Conservation (phyloP, 2,888 invertebrate genomes). For the Pycnomerus fuliginosus region DNA sequence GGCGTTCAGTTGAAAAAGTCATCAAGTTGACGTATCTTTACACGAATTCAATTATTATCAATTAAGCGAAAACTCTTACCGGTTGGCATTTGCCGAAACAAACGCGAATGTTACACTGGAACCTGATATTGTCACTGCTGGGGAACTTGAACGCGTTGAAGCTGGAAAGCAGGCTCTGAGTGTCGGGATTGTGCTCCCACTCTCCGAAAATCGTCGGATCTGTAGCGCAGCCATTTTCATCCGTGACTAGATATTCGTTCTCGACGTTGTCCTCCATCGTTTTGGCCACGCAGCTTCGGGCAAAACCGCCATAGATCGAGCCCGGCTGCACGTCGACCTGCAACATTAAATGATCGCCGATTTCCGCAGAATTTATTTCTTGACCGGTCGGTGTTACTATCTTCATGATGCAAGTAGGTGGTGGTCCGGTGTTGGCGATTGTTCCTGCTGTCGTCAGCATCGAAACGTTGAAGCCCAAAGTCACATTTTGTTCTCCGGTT, state of each 20-base stretch:
- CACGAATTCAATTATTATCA: background rate
- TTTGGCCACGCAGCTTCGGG: slow-evolving; percentile 89
- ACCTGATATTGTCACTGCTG: slow-evolving; percentile 88
- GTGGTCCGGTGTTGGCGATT: slow-evolving; percentile 92
- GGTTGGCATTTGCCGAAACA: slow-evolving; percentile 95
- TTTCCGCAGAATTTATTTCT: slow-evolving; percentile 88
- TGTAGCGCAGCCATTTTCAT: slow-evolving; percentile 91
- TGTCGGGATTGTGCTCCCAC: slow-evolving; percentile 86
- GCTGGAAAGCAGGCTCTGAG: slow-evolving; percentile 80
- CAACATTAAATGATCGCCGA: slow-evolving; percentile 84
- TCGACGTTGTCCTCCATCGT: slow-evolving; percentile 86
- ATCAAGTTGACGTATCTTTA: no score
- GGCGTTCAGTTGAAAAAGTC: no score
- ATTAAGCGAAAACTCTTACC: slow-evolving; percentile 56
- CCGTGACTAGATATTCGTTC: slow-evolving; percentile 89
- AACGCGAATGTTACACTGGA: slow-evolving; percentile 94
- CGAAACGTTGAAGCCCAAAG: slow-evolving; percentile 90
- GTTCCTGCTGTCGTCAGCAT: slow-evolving; percentile 95
- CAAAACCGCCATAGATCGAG: slow-evolving; percentile 90
- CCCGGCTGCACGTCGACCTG: slow-evolving; percentile 52
- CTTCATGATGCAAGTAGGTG: slow-evolving; percentile 89
- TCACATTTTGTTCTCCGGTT: slow-evolving; percentile 90
- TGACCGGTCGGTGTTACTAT: slow-evolving; percentile 85
- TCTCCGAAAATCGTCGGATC: slow-evolving; percentile 91
- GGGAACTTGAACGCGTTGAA: slow-evolving; percentile 96